Base-by-base conservation (phyloP, 2,888 invertebrate genomes). In the Carcina quercana region DNA sequence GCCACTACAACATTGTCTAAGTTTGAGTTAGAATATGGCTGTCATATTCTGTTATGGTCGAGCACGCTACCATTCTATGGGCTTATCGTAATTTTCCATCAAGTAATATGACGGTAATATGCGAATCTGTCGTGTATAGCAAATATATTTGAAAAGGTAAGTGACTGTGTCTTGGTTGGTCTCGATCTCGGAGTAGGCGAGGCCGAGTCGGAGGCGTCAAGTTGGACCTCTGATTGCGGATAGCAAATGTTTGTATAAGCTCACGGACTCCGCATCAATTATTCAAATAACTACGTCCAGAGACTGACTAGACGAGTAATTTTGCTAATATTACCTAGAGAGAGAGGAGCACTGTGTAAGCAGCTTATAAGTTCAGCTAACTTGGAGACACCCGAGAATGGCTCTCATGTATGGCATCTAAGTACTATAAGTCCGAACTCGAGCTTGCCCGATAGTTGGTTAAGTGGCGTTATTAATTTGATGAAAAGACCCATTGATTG, bases 191-290 rank as follows among this genome's bases (percentile, higher is more conserved):
- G n/a, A n/a, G n/a, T n/a, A n/a, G n/a, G n/a, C n/a, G n/a, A n/a
- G n/a, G n/a, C n/a, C n/a, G n/a, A n/a, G n/a, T n/a, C n/a, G n/a
- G n/a, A 49, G n/a, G n/a, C n/a, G n/a, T n/a, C 56, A 65, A 73
- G 61, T 69, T 64, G 61, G 69, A 71, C 72, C 71, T 75, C 63
- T 75, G 74, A 76, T 74, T 75, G 78, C 71, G 62, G 62, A 67
- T 68, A 53, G 72, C 78, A 75, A 79, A 80, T 70, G 69, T 79
- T 78, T 76, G 75, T 63, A 49, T 46, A 53, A 61, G 67, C 69
- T 69, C 69, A 67, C 66, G 61, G 59, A 69, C 59, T 58, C 61
- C 58, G 59, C 65, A 69, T 75, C 73, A 76, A 78, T 78, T 76
- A 79, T 80, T 79, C 74, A 78, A 75, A 76, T 75, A 73, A 68